Base-by-base conservation (phyloP, 2,888 invertebrate species). In the Gonocerus acuteangulatus region DNA sequence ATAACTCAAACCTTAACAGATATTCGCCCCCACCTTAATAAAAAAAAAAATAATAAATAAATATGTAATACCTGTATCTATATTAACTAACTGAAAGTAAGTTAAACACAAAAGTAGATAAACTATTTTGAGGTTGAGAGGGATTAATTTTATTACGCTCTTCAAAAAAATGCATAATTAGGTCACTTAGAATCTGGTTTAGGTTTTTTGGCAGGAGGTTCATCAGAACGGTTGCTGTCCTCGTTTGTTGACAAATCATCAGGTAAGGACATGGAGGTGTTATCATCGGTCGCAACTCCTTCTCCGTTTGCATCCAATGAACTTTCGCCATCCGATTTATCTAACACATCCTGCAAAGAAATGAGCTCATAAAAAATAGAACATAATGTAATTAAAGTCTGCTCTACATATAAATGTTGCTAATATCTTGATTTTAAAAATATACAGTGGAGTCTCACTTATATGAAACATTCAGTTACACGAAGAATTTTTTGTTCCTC, bases 191-290 rank as follows among this genome's bases (percentile, higher is more conserved):
- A 48, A 56, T 62, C 65, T 44, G 60, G 65, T 66, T 69, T 69
- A 22, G 66, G 60, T 64, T 69, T 77, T 75, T 82, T 80, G 70
- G 77, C 77, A 32, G 69, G 70, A 19, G 71, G 70, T 62, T 69
- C 72, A 68, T 77, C 77, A 11, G 61, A 61, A 23, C 45, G 36
- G 27, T 48, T 59, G 49, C 59, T 49, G 49, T 59, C 59, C 42
- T 48, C 59, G 6, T 49, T 39, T 9, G 48, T 21, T 19, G 63
- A 62, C n/a, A 60, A 54, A 21, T 65, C 65, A 36, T 65, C 65
- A 32, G 65, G 65, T 27, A 65, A 63, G 60, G 65, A 65, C 36
- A 62, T 65, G 42, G 63, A 63, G 48, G 65, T 65, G 44, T 61
- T 62, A 32, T 65, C 65, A 60, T 65, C 65, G 16, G 65, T 58